Conservation (phyloP, 2,888 invertebrate species). For the Pollenia angustigena region DNA sequence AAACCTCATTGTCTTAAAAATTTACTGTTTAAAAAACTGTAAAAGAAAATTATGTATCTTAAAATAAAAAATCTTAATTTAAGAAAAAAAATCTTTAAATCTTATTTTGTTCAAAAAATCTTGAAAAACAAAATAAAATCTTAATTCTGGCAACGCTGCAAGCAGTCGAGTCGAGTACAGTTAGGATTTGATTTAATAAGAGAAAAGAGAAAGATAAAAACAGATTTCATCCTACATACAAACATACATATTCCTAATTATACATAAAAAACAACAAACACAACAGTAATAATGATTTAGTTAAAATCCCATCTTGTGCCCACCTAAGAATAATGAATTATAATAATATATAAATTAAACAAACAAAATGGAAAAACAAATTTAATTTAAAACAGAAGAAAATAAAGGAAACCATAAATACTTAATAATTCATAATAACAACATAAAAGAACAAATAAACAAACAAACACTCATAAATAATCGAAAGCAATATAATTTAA, state of each 20-base stretch:
- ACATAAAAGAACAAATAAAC: slow-evolving; percentile 21
- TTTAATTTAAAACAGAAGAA: background rate
- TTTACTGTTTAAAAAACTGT: too few relatives aligned
- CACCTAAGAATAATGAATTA: slow-evolving; percentile 47
- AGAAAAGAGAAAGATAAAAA: background rate
- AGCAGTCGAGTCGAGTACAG: background rate
- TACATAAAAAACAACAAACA: background rate
- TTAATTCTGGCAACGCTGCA: too few relatives aligned
- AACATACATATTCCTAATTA: too few relatives aligned
- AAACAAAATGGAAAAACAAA: slow-evolving; percentile 16
- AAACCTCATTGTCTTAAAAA: too few relatives aligned
- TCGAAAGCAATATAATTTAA: slow-evolving; percentile 49
- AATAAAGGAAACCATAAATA: slow-evolving; percentile 5
- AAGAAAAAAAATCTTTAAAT: too few relatives aligned
- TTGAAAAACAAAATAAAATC: too few relatives aligned
- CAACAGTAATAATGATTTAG: slow-evolving; percentile 52
- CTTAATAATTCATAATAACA: background rate
- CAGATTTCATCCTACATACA: background rate
- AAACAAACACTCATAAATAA: slow-evolving; percentile 32
- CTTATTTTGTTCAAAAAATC: too few relatives aligned
- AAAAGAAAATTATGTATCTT: too few relatives aligned
- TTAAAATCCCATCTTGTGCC: slow-evolving; percentile 62
- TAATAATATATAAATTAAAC: slow-evolving; percentile 51
- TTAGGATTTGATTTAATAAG: background rate
- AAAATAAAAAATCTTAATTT: too few relatives aligned